phyloP scores from a whole-genome alignment of 2,888 invertebrate species.

The Lasioglossum figueresi region DNA sequence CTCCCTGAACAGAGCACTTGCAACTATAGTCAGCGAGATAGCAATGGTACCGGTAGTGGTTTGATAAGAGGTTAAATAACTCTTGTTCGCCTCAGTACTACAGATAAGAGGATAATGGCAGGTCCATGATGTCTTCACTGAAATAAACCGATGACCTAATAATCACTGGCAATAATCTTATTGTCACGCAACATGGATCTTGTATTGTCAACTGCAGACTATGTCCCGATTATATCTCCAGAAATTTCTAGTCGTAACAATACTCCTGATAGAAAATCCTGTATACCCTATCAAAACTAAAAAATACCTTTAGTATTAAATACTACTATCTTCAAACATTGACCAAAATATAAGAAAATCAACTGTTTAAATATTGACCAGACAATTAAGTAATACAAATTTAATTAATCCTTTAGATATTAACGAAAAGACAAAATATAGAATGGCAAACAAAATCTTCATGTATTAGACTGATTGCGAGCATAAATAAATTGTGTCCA shows the following conservation, averaged over 20 bases:
- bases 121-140: constrained; percentile 18
- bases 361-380: neutral
- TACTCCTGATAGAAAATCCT: neutral
- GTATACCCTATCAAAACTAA: neutral
- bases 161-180: constrained; percentile 38
- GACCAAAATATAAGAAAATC: neutral
- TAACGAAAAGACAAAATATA: too few species aligned
- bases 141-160: constrained; percentile 44
- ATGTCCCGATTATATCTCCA: neutral
- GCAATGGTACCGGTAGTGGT: constrained; percentile 49
- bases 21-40: constrained; percentile 34
- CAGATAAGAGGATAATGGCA: constrained; percentile 39
- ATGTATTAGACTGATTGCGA: too few species aligned
- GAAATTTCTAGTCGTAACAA: neutral
- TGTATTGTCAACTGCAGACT: neutral
- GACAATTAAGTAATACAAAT: neutral
- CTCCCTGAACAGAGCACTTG: constrained; percentile 19
- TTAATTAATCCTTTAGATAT: neutral
- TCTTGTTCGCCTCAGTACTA: constrained; percentile 61
- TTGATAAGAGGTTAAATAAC: constrained; percentile 72
- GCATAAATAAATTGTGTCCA: too few species aligned
- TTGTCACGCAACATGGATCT: constrained; percentile 22
- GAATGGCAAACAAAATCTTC: neutral
- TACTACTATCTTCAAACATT: neutral
- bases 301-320: neutral